Conservation (phyloP, 2,113 vertebrate genomes). For the Morone saxatilis region DNA sequence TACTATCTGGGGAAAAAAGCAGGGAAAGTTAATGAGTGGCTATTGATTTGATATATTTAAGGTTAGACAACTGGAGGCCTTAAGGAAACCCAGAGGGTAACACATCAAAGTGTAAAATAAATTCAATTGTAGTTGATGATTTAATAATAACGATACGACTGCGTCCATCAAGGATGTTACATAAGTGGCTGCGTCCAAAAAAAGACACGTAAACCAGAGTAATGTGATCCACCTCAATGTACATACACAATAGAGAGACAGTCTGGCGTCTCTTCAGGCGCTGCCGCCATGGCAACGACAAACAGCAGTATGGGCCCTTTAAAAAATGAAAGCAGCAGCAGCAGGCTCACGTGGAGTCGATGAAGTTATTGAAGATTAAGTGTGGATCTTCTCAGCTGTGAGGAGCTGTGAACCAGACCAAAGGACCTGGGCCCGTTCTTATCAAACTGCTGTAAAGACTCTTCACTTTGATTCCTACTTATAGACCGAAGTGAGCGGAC, state of each 20-base stretch:
- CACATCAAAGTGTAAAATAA: too few species aligned
- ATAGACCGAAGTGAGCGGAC: not conserved
- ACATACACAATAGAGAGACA: conserved; percentile 10
- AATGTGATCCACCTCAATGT: not conserved
- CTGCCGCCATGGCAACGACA: conserved; percentile 5
- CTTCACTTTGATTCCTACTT: not conserved
- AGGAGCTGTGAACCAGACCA: not conserved
- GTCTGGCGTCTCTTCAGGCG: not conserved
- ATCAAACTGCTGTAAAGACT: not conserved
- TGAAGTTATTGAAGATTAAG: too few species aligned
- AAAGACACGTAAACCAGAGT: conserved; percentile 6
- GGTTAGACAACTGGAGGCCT: not conserved
- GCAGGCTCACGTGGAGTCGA: too few species aligned
- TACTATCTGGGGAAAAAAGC: not conserved
- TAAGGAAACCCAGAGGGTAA: not conserved
- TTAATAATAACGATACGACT: not conserved
- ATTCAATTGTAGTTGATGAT: not conserved
- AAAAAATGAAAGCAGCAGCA: not conserved
- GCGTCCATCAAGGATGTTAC: not conserved
- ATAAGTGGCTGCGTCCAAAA: not conserved
- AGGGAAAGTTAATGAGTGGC: not conserved
- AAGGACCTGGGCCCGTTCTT: not conserved
- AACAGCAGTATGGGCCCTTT: not conserved
- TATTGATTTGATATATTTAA: not conserved
- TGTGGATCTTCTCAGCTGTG: not conserved